Base-by-base conservation (phyloP, 2,888 invertebrate species). In the Tiphia femorata region DNA sequence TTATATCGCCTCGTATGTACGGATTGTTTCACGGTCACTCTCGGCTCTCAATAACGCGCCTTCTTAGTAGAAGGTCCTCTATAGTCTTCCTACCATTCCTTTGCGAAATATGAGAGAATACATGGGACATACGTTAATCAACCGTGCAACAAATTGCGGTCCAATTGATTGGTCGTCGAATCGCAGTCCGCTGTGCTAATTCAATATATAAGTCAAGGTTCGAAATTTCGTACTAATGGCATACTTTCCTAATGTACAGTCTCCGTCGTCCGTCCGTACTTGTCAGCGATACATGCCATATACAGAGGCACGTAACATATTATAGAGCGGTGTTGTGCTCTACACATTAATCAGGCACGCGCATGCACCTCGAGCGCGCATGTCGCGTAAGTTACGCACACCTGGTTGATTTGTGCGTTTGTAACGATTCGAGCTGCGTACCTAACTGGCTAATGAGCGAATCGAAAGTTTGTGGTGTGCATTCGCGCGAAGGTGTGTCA, bases 151-250 rank as follows among this genome's bases (percentile, higher is more conserved):
- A 27, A 21, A 16, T 29, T 38, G 52, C 27, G 43, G n/a, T 41
- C 47, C 59, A 48, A 60, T 35, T 14, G 56, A 48, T 27, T 19
- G 5, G 6, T n/a, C 12, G 10, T 38, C 19, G 37, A 30, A 49
- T 44, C 53, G 42, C 51, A 23, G 25, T 55, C 12, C 38, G 44
- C 48, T 33, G 53, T 57, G 29, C 41, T 67, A 70, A 71, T 71
- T 68, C 40, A 41, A 65, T 67, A 65, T 49, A 65, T 61, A 46
- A 49, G 48, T 49, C 62, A 68, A 70, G 70, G 64, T 65, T 68
- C 55, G 62, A 38, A 51, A 29, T 41, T 54, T 50, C 41, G 14
- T 14, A 27, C 8, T 23, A 20, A 20, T 20, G 20, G 35, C 33
- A 14, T 44, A 8, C 12, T 2, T 29, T 29, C 29, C 3, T 7